Conservation (phyloP, 2,113 vertebrate species). For the Tretioscincus oriximinensis region DNA sequence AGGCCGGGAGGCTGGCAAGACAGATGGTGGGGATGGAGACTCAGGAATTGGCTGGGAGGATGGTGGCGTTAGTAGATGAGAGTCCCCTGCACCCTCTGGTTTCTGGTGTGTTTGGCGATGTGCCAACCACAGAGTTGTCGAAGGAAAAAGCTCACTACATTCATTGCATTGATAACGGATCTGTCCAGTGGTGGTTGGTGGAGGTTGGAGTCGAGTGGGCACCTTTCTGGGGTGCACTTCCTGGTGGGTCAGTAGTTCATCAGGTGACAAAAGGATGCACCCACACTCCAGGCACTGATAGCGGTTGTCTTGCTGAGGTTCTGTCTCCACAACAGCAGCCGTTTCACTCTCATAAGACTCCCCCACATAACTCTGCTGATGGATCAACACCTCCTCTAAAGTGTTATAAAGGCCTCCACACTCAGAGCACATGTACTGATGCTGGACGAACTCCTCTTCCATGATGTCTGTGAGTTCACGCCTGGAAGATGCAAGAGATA, state of each 20-base stretch:
- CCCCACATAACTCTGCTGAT: constrained; percentile 83
- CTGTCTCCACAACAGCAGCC: constrained; percentile 7
- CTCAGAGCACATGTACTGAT: constrained; percentile 92
- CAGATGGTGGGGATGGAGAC: neutral
- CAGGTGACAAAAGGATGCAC: constrained; percentile 76
- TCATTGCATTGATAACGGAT: constrained; percentile 89
- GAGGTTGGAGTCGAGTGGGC: constrained; percentile 39
- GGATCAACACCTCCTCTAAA: constrained; percentile 84
- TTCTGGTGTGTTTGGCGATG: constrained; percentile 80
- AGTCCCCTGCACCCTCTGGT: constrained; percentile 64
- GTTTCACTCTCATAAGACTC: constrained; percentile 31
- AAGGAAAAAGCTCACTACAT: constrained; percentile 84
- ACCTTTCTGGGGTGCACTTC: constrained; percentile 83
- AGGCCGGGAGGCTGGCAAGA: constrained; percentile 71
- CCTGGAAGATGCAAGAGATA: constrained; percentile 16
- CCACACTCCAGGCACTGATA: constrained; percentile 89
- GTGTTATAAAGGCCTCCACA: constrained; percentile 86
- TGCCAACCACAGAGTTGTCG: constrained; percentile 82
- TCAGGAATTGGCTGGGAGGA: neutral
- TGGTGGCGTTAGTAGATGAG: neutral
- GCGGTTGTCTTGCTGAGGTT: constrained; percentile 65
- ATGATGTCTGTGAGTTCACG: neutral
- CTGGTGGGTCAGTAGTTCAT: constrained; percentile 86
- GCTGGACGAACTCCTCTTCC: constrained; percentile 75
- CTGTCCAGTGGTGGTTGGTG: constrained; percentile 56